Evolutionary conservation across 2,888 invertebrate species (phyloP).

Genomic region (Cylindroiulus punctatus): DNA sequence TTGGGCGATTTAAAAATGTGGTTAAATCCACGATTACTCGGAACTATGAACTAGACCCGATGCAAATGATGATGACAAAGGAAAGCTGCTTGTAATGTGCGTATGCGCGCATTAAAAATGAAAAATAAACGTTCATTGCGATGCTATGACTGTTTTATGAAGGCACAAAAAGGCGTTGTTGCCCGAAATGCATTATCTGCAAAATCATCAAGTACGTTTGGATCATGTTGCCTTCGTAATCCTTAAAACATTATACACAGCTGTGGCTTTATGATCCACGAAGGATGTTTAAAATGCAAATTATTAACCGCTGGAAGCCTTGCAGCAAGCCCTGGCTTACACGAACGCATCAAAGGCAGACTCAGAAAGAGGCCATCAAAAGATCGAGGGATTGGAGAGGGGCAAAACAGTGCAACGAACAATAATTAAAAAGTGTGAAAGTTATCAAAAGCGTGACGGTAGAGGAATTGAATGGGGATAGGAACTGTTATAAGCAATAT

Average conservation of each 20-base stretch:
- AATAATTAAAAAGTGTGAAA: slow-evolving; percentile 47
- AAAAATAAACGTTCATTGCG: slow-evolving; percentile 30
- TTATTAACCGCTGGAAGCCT: slow-evolving; percentile 52
- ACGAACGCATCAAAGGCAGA: not conserved
- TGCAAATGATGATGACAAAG: slow-evolving; percentile 19
- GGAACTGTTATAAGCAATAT: not conserved
- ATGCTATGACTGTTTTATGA: slow-evolving; percentile 39
- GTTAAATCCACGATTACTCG: not conserved
- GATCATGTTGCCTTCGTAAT: slow-evolving; percentile 49
- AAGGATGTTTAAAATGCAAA: slow-evolving; percentile 55
- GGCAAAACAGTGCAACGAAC: slow-evolving; percentile 11
- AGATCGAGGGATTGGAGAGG: slow-evolving; percentile 31
- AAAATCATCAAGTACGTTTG: slow-evolving; percentile 42
- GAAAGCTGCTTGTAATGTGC: not conserved
- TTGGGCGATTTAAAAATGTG: not conserved
- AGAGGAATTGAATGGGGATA: not conserved
- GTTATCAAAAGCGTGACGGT: slow-evolving; percentile 28
- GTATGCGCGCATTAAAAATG: not conserved
- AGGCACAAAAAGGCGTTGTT: slow-evolving; percentile 45
- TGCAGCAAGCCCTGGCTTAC: not conserved
- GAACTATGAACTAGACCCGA: not conserved
- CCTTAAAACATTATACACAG: slow-evolving; percentile 53
- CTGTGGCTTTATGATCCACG: slow-evolving; percentile 55
- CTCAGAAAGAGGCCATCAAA: not conserved
- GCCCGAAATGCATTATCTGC: slow-evolving; percentile 41